These are phyloP conservation scores for Drosophila cardini DNA, from an alignment of 1,140 invertebrate genomes.

Conservation along the genomic window DNA sequence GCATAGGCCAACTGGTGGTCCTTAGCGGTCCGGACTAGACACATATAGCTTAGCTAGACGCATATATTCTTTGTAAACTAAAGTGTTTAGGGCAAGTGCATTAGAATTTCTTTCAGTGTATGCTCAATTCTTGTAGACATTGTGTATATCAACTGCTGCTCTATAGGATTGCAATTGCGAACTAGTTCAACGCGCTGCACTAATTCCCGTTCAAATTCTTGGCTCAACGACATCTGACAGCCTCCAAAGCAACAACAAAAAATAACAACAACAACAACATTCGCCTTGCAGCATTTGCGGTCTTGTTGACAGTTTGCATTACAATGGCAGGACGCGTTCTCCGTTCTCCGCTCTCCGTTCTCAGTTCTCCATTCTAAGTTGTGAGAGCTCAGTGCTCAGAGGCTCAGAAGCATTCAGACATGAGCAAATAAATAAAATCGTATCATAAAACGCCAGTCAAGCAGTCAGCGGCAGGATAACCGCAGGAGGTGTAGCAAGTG, in stretches of 20 bases:
- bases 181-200: slow-evolving; percentile 56
- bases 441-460: slow-evolving; percentile 68
- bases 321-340: slow-evolving; percentile 72
- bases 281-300: slow-evolving; percentile 61
- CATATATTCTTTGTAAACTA: too few relatives aligned
- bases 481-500: slow-evolving; percentile 3
- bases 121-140: not conserved
- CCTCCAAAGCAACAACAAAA: slow-evolving; percentile 29
- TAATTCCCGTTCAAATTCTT: slow-evolving; percentile 59
- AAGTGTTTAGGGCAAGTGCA: not conserved
- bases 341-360: slow-evolving; percentile 36
- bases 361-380: slow-evolving; percentile 7
- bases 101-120: not conserved
- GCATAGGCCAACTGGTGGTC: too few relatives aligned
- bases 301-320: slow-evolving; percentile 79
- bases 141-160: slow-evolving; percentile 18
- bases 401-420: slow-evolving; percentile 43
- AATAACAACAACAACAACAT: slow-evolving; percentile 52
- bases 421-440: slow-evolving; percentile 79
- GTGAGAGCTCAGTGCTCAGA: slow-evolving; percentile 19
- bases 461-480: slow-evolving; percentile 21
- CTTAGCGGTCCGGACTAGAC: too few relatives aligned
- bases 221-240: slow-evolving; percentile 50
- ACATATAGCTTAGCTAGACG: too few relatives aligned
- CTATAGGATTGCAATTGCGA: slow-evolving; percentile 50